Evolutionary conservation across 2,888 invertebrate species (phyloP), one percentile per base, ranked within the genome.

Genomic region (Chelonus formosanus): DNA sequence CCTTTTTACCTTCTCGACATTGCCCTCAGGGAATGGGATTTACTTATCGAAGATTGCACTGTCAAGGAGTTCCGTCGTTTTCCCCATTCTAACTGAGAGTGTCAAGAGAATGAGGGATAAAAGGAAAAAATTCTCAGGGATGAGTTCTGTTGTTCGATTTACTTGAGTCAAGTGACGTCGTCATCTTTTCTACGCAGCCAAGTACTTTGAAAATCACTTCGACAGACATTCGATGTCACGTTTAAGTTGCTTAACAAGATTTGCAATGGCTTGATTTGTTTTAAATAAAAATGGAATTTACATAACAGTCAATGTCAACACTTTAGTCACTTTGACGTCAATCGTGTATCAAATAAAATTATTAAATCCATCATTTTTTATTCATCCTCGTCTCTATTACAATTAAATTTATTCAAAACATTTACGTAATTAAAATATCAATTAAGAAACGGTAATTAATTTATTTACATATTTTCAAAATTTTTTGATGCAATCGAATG

Each of bases 1-100:
- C 43, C 52, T 31, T 47, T 35, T 45, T 57, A 36, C 50, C 45
- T n/a, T 52, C 57, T 59, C 47, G 34, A 43, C 53, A 60, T 55
- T 62, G 50, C 58, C 62, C 57, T 62, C 47, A 61, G 64, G 65
- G 71, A 70, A 70, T 69, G 67, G 69, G 71, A 70, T 71, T 73
- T 71, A 71, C 71, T 70, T 71, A 68, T 70, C 71, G 71, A 70
- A 70, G 69, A 73, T 71, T 73, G 70, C 70, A 61, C 70, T 71
- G 72, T 71, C 71, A 71, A 68, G 69, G 32, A 70, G 59, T 59
- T 53, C 43, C 45, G 59, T 64, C 43, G 40, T 63, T 67, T 57
- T 53, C 20, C 2, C 50, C 40, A 40, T 43, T 36, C 59, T 32
- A 31, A 48, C 36, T 44, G 54, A 43, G 40, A 44, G 60, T 43